Base-by-base conservation (phyloP, 2,797 vertebrate genomes). In the Anguilla anguilla region DNA sequence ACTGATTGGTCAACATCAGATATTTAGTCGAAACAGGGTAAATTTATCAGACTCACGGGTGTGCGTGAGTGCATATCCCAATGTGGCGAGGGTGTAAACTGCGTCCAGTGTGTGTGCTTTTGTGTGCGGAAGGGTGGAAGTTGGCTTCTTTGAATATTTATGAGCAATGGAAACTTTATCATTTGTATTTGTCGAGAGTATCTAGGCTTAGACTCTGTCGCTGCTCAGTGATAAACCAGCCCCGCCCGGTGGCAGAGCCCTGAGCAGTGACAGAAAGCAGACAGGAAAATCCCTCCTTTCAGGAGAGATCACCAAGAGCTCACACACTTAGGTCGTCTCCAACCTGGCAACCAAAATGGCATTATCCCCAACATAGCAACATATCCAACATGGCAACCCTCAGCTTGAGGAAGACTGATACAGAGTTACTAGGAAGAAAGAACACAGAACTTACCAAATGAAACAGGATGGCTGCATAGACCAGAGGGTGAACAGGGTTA, bases 391-490 rank as follows among this genome's bases (percentile, higher is more conserved):
- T 51, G 79, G 79, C 79, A 82, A 51, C 46, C 43, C 79, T 51
- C 79, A 9, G 79, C 46, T 46, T 2, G 46, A 7, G 43, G 9
- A 25, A 82, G 46, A 51, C 10, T 49, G 19, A 13, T 1, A 82
- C 19, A 82, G 22, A 49, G 51, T 69, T n/a, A 69, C 22, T 3
- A 82, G 7, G 39, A 22, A 49, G 43, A 46, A 25, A 74, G 31
- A 51, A 64, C 72, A 57, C 87, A 69, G n/a, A 93, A 97, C 96
- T 97, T 96, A 96, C 95, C 96, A 96, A 96, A 97, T 96, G 94
- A 96, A 96, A 97, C 96, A 96, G 95, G 95, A 96, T 89, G 95
- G 95, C 95, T 96, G 96, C 95, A 92, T 96, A 95, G 96, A 96
- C 94, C 94, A 96, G 95, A 96, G 95, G 94, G 93, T 95, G 94